These are phyloP conservation scores for Crotalus horridus DNA, from an alignment of 2,113 vertebrate genomes.

Conservation along the genomic window DNA sequence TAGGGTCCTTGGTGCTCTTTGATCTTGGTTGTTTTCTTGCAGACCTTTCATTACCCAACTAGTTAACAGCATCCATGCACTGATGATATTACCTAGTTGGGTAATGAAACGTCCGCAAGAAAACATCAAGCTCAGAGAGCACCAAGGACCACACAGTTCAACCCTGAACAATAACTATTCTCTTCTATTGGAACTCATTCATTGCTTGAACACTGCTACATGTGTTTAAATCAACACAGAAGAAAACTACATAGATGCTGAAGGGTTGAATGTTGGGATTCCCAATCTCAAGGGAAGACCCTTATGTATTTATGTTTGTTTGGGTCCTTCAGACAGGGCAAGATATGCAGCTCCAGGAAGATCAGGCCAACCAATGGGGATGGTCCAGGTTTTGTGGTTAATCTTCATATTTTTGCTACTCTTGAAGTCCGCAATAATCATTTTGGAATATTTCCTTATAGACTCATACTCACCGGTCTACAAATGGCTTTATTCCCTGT, in stretches of 20 bases:
- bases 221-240: neutral
- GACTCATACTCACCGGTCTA: conserved; percentile 26
- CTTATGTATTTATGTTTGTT: neutral
- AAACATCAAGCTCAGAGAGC: neutral
- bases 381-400: neutral
- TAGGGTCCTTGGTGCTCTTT: neutral
- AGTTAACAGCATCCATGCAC: neutral
- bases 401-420: neutral
- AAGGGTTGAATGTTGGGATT: neutral
- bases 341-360: neutral
- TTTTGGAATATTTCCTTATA: neutral
- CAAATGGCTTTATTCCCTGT: conserved; percentile 41
- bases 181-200: neutral
- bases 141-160: too few species aligned
- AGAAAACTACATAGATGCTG: neutral
- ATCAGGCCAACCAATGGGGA: too few species aligned
- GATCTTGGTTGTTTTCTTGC: neutral
- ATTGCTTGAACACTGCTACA: neutral
- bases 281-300: neutral
- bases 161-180: neutral
- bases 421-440: neutral
- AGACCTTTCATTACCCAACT: neutral
- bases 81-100: too few species aligned
- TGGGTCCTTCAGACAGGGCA: neutral
- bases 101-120: too few species aligned